phyloP scores from a whole-genome alignment of 92 coral and sea anemone genomes.

The Plumapathes pennacea region DNA sequence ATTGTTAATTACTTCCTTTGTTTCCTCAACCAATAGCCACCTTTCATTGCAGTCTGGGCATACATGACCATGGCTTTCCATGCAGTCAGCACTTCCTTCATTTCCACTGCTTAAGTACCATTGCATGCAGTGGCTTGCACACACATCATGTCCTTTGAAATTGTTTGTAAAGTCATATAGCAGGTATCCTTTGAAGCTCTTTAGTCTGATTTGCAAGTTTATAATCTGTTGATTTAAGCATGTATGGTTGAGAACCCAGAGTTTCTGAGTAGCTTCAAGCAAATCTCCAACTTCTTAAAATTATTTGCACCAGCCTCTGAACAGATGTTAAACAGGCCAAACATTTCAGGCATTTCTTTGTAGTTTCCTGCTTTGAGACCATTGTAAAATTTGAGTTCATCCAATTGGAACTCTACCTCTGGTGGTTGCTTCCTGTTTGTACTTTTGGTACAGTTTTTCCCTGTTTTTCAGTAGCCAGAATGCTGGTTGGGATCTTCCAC shows the following conservation, averaged over 20 bases:
- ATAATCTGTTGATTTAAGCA: too few relatives aligned
- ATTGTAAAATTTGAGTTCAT: conserved; percentile 10
- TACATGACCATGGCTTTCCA: conserved; percentile 10
- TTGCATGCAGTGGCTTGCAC: conserved; percentile 57
- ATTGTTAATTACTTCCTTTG: background rate
- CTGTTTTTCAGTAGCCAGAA: conserved; percentile 29
- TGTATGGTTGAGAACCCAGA: too few relatives aligned
- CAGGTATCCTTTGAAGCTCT: conserved; percentile 24
- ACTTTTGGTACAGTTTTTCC: conserved; percentile 13
- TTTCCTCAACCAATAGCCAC: conserved; percentile 9
- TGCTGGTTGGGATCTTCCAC: conserved; percentile 35
- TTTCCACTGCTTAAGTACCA: conserved; percentile 25
- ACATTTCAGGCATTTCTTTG: conserved; percentile 30
- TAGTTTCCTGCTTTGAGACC: conserved; percentile 22
- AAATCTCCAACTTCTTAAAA: conserved; percentile 4
- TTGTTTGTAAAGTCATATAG: conserved; percentile 31
- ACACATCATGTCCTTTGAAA: conserved; percentile 19
- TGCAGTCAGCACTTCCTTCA: conserved; percentile 32
- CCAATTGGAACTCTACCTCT: conserved; percentile 26
- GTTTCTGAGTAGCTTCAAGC: too few relatives aligned
- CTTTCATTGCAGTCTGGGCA: conserved; percentile 24
- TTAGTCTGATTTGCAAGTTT: too few relatives aligned
- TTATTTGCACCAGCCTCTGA: conserved; percentile 34
- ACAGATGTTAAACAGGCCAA: conserved; percentile 45
- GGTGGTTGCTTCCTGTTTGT: conserved; percentile 9